Evolutionary conservation across 2,888 invertebrate species (phyloP), one percentile per base, ranked within the genome.

Genomic region (Xanthia togata): DNA sequence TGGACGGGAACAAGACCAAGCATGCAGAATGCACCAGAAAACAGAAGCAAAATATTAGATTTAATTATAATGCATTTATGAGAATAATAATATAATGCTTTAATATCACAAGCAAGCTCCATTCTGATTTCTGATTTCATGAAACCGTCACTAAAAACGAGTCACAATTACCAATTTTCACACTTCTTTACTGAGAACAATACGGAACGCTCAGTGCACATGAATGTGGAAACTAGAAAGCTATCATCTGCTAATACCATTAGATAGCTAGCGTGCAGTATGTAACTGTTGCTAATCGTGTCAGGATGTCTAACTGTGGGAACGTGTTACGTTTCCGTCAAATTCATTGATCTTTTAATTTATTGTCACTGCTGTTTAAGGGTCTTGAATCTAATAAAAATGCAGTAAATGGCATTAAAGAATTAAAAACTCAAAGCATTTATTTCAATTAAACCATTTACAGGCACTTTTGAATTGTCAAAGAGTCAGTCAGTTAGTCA

Each of bases 191-290:
- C 67, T 47, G 71, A 71, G 84, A 85, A 86, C 75, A 82, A 84
- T 86, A 77, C 76, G 83, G 76, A 74, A 86, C 77, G 76, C 83
- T 82, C 72, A 73, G 31, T 84, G 84, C 79, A 80, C 77, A 84
- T 83, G 76, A 85, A 86, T 86, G 84, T 83, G 74, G 85, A 80
- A 86, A 86, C 79, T 73, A 82, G 82, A 83, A 83, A 83, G 83
- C 65, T 62, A 71, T 81, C 68, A 81, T 84, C 79, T 75, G 63
- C 72, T 77, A 62, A 75, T 79, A 76, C 68, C 67, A 79, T 71
- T 84, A 70, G 68, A 71, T 78, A 72, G 78, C 53, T 73, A 60
- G 78, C 84, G 84, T 84, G 79, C 64, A 26, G 73, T 68, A 74
- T 77, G 68, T 75, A 62, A 81, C 81, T 73, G 84, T 81, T 70